Conservation (phyloP, 2,797 vertebrate genomes). For the Mionectes olivaceus region DNA sequence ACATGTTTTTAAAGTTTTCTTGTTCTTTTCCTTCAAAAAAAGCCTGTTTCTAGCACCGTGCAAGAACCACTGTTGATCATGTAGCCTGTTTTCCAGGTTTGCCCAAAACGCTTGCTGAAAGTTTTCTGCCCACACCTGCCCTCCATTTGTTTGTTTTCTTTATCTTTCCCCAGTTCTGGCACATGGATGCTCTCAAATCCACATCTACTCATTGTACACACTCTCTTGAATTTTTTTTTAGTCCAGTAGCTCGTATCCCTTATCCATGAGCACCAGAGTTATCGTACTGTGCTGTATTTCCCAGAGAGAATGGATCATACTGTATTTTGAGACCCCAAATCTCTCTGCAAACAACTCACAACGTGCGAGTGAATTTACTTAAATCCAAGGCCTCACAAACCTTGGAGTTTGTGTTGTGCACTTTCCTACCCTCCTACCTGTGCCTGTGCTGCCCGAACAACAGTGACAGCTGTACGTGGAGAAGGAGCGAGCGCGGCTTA, state of each 20-base stretch:
- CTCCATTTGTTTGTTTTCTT: neutral
- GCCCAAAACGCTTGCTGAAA: neutral
- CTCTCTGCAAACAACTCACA: neutral
- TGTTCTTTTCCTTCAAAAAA: neutral
- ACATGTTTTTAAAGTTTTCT: neutral
- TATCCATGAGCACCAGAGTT: neutral
- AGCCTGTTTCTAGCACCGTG: neutral
- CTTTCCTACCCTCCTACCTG: neutral
- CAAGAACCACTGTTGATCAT: neutral
- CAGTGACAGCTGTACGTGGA: fast-evolving
- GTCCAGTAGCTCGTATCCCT: neutral
- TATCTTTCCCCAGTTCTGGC: neutral
- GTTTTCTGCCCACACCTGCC: neutral
- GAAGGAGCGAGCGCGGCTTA: fast-evolving
- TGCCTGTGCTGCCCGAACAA: neutral
- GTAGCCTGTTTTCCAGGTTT: neutral
- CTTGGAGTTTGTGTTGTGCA: no score
- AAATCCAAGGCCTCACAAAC: neutral
- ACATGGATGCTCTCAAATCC: neutral
- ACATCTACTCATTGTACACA: neutral
- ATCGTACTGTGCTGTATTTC: neutral
- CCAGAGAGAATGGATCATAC: neutral
- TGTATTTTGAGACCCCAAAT: neutral
- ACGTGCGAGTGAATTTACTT: neutral
- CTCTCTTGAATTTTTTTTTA: neutral